Conservation (phyloP, 2,113 vertebrate species). For the Amphilophus citrinellus region DNA sequence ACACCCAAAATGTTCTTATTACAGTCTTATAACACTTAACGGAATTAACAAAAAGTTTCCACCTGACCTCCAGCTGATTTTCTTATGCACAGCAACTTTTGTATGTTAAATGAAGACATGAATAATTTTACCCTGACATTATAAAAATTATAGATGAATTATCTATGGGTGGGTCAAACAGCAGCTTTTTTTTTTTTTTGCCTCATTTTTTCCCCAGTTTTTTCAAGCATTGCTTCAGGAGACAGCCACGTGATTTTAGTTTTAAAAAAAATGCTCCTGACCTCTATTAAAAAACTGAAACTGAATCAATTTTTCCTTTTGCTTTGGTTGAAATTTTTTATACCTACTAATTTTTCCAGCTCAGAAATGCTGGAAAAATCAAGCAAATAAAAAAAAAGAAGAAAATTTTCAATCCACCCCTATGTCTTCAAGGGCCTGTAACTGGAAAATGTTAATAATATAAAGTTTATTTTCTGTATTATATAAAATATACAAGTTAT, state of each 20-base stretch:
- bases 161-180: background rate
- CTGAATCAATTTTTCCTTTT: accelerated
- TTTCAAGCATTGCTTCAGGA: background rate
- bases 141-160: too few species aligned
- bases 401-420: too few species aligned
- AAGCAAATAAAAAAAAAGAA: background rate
- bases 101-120: too few species aligned
- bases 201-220: background rate
- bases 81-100: too few species aligned
- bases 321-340: background rate
- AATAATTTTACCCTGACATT: too few species aligned
- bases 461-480: too few species aligned
- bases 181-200: background rate
- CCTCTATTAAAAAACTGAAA: accelerated
- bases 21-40: background rate
- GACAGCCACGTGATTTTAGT: too few species aligned
- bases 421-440: background rate
- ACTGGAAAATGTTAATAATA: background rate
- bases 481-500: too few species aligned
- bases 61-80: too few species aligned
- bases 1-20: background rate
- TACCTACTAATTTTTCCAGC: too few species aligned
- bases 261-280: background rate
- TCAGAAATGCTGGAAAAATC: background rate
- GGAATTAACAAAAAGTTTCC: background rate